Evolutionary conservation across 2,888 invertebrate genomes (phyloP).

Genomic region (Ypsolopha sequella): DNA sequence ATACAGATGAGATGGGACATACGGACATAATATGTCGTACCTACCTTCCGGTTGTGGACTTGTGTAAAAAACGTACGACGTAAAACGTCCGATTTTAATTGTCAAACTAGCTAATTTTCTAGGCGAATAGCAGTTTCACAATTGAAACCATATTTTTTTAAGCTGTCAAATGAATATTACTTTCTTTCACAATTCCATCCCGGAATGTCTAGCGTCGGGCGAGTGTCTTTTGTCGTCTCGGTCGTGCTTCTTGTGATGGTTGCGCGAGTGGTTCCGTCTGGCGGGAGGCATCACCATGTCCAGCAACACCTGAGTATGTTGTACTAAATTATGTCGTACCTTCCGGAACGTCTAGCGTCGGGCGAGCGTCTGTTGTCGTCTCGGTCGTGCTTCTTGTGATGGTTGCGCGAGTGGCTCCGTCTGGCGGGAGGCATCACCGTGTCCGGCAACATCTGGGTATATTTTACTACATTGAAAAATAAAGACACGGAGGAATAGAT

Average conservation of each 20-base stretch:
- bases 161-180: too few relatives aligned
- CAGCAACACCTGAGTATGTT: constrained; percentile 43
- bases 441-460: constrained; percentile 52
- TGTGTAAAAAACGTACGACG: too few relatives aligned
- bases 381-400: constrained; percentile 59
- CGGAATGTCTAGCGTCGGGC: constrained; percentile 55
- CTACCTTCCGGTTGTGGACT: too few relatives aligned
- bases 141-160: too few relatives aligned
- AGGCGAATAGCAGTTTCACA: too few relatives aligned
- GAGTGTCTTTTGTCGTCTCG: constrained; percentile 52
- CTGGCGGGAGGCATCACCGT: constrained; percentile 64
- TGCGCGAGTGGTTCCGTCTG: constrained; percentile 55
- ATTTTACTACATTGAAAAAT: too few relatives aligned
- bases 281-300: constrained; percentile 65
- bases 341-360: constrained; percentile 55
- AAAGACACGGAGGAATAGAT: too few relatives aligned
- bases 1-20: too few relatives aligned
- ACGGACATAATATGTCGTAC: too few relatives aligned
- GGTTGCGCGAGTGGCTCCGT: constrained; percentile 54
- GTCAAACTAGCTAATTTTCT: too few relatives aligned
- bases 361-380: constrained; percentile 53
- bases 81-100: too few relatives aligned
- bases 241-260: constrained; percentile 58
- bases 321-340: constrained; percentile 27
- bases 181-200: too few relatives aligned